Evolutionary conservation across 2,797 vertebrate species (phyloP).

Genomic region (Epinephelus coioides): DNA sequence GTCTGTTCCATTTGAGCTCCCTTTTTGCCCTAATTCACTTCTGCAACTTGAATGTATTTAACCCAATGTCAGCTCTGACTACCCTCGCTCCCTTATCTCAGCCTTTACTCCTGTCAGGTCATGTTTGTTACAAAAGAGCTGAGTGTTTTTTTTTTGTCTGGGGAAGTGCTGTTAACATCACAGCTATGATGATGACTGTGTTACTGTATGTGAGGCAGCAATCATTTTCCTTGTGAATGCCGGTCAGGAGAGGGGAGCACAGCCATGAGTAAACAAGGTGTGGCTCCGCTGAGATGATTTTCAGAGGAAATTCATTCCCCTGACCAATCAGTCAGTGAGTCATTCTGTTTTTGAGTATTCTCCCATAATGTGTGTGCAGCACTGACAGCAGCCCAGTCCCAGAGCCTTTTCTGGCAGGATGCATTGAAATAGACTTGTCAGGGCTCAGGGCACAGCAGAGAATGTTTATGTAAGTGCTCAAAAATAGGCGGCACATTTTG

Average conservation of each 20-base stretch:
- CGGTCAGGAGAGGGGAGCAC: constrained; percentile 28
- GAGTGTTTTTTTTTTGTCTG: constrained; percentile 59
- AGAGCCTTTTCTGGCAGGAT: constrained; percentile 46
- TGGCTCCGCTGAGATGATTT: constrained; percentile 51
- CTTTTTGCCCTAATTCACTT: constrained; percentile 79
- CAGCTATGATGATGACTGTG: constrained; percentile 56
- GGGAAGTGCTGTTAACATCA: constrained; percentile 64
- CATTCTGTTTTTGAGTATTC: constrained; percentile 57
- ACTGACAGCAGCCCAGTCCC: constrained; percentile 49
- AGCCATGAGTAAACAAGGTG: constrained; percentile 68
- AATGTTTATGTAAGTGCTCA: constrained; percentile 69
- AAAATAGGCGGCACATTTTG: constrained; percentile 58
- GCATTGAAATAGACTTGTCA: constrained; percentile 58
- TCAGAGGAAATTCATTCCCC: constrained; percentile 52
- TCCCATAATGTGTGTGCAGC: constrained; percentile 40
- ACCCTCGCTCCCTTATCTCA: constrained; percentile 63
- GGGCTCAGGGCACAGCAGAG: constrained; percentile 50
- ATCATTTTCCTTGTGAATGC: constrained; percentile 56
- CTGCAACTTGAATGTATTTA: constrained; percentile 78
- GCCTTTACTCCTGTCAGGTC: constrained; percentile 77
- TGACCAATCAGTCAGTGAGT: constrained; percentile 51
- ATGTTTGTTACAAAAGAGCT: constrained; percentile 78
- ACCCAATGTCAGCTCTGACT: constrained; percentile 75
- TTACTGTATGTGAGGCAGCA: constrained; percentile 71
- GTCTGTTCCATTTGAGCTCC: constrained; percentile 77